Conservation (phyloP, 2,888 invertebrate species). For the Steinernema hermaphroditum region DNA sequence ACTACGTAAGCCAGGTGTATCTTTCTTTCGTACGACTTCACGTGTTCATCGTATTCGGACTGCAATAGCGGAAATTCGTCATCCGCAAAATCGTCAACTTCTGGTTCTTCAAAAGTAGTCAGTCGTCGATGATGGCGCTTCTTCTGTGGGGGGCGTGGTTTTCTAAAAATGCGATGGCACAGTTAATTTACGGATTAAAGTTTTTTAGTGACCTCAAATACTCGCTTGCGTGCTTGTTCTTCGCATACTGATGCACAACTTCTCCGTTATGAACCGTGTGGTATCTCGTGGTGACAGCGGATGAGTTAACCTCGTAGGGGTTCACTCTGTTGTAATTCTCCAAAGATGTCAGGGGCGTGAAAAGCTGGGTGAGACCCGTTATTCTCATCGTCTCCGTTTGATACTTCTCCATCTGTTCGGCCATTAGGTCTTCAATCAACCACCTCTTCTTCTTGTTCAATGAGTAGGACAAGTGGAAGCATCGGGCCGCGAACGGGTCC, state of each 20-base stretch:
- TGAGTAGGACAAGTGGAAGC: not conserved
- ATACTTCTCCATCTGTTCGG: not conserved
- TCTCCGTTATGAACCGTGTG: no score
- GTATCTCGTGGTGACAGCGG: no score
- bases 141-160: no score
- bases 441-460: slow-evolving; percentile 27
- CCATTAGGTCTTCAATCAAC: not conserved
- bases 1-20: not conserved
- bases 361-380: not conserved
- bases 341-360: not conserved
- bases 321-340: not conserved
- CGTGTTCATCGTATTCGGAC: not conserved
- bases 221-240: no score
- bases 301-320: not conserved
- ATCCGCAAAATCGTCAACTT: not conserved
- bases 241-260: no score
- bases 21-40: slow-evolving; percentile 4
- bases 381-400: slow-evolving; percentile 1
- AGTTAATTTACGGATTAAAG: no score
- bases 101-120: not conserved
- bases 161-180: no score
- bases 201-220: no score
- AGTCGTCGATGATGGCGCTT: no score
- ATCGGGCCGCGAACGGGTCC: not conserved
- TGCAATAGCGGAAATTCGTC: not conserved